A percentile compares a stretch with the other conserved stretches of the same genome.
phyloP scores from a whole-genome alignment of 1,140 invertebrate genomes.

The Pollicipes pollicipes region DNA sequence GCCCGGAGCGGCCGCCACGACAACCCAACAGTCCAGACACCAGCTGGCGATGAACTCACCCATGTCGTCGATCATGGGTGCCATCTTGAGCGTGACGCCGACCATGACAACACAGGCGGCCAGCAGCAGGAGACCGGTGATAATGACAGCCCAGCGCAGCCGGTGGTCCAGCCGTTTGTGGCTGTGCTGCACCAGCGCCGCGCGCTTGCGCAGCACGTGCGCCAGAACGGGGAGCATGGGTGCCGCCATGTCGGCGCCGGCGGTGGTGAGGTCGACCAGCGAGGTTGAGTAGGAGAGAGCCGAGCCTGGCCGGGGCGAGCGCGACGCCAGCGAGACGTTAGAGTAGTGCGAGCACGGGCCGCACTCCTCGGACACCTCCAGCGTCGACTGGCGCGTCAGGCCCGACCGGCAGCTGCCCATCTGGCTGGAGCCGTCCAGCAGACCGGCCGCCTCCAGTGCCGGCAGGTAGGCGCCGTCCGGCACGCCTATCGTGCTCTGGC shows the following conservation, averaged over 20 bases:
- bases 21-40: too few relatives aligned
- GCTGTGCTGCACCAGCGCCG: not conserved
- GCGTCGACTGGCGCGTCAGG: not conserved
- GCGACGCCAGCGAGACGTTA: not conserved
- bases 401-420: not conserved
- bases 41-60: too few relatives aligned
- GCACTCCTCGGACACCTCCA: not conserved
- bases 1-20: too few relatives aligned
- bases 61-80: constrained; percentile 79
- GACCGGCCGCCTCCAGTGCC: not conserved
- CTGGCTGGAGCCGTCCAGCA: too few relatives aligned
- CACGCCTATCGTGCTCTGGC: not conserved
- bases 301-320: not conserved
- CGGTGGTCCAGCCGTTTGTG: not conserved
- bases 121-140: constrained; percentile 65
- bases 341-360: not conserved
- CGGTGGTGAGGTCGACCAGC: not conserved
- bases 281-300: not conserved
- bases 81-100: constrained; percentile 72
- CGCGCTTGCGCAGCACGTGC: not conserved
- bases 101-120: constrained; percentile 69
- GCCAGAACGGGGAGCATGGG: not conserved
- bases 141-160: constrained; percentile 65
- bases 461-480: not conserved
- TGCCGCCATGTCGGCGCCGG: not conserved